phyloP scores from a whole-genome alignment of 2,888 invertebrate genomes.

The Hydrotaea cyrtoneurina region DNA sequence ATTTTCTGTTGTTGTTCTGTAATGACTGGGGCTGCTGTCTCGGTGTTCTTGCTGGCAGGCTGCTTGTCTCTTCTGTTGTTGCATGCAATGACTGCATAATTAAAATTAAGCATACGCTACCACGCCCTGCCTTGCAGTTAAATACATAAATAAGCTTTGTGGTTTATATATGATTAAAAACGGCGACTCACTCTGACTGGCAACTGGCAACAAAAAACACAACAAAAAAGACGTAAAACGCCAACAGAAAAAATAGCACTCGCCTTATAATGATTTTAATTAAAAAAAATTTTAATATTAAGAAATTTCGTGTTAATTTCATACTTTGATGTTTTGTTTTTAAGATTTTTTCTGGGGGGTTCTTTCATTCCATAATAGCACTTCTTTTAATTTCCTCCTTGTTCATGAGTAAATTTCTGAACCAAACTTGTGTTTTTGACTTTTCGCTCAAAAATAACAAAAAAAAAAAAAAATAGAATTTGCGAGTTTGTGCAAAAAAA shows the following conservation, averaged over 20 bases:
- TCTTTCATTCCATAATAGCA: neutral
- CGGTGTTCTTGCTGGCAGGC: neutral
- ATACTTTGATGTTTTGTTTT: neutral
- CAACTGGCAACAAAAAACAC: neutral
- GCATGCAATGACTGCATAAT: slow-evolving; percentile 63
- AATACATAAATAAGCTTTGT: slow-evolving; percentile 66
- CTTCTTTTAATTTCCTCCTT: slow-evolving; percentile 49
- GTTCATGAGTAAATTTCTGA: slow-evolving; percentile 8
- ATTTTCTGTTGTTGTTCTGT: neutral
- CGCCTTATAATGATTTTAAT: slow-evolving; percentile 37
- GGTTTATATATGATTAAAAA: slow-evolving; percentile 66
- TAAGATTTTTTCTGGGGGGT: neutral
- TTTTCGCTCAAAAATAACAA: neutral
- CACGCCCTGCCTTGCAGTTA: slow-evolving; percentile 67
- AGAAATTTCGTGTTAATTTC: neutral
- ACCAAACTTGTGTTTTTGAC: slow-evolving; percentile 53
- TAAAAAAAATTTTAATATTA: slow-evolving; percentile 22
- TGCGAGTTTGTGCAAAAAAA: neutral
- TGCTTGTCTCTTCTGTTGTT: slow-evolving; percentile 3
- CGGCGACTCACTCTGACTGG: slow-evolving; percentile 11
- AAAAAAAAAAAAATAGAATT: neutral
- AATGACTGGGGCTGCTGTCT: too few species aligned
- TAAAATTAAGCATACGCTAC: slow-evolving; percentile 67
- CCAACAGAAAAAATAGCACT: neutral
- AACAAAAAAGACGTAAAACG: neutral